Base-by-base conservation (phyloP, 1,140 invertebrate genomes). In the Phymastichus coffea region DNA sequence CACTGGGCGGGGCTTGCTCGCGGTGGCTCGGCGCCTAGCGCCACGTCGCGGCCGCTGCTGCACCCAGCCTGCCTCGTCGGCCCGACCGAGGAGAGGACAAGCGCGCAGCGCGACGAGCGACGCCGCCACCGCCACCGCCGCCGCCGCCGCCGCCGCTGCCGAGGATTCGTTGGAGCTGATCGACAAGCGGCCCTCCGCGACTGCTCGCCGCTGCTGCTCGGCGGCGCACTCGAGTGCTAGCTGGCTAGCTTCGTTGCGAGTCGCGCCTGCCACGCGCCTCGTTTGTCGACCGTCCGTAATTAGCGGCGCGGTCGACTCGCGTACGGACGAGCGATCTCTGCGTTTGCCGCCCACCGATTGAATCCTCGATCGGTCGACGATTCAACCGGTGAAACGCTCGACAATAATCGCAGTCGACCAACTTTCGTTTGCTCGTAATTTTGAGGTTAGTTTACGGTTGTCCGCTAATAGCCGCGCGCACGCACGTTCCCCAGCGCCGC, bases 401-500 rank as follows among this genome's bases (percentile, higher is more conserved):
- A n/a, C n/a, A n/a, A n/a, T n/a, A n/a, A n/a, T n/a, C n/a, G n/a
- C n/a, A n/a, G n/a, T n/a, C n/a, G n/a, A n/a, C n/a, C n/a, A n/a
- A n/a, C n/a, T n/a, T n/a, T n/a, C n/a, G 35, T 20, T 0, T 14
- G 20, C 9, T 15, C 15, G 8, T 22, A 38, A 60, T 69, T 76
- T 77, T 71, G 69, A 77, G 75, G 75, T 77, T 77, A 77, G 61
- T 37, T 67, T 54, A 20, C 10, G 7, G 3, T 30, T 49, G 25
- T 41, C 1, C 30, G 6, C 22, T 9, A n/a, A 40, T 57, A 58
- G 7, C 14, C 1, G 1, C 10, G 3, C 33, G 0, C 38, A 12
- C 9, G 1, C 2, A 15, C 10, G 2, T 2, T 20, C 35, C 41
- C 38, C n/a, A 26, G 25, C 4, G 33, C 56, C 54, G 41, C 51